phyloP scores from a whole-genome alignment of 2,797 vertebrate genomes.

The Coilia nasus region DNA sequence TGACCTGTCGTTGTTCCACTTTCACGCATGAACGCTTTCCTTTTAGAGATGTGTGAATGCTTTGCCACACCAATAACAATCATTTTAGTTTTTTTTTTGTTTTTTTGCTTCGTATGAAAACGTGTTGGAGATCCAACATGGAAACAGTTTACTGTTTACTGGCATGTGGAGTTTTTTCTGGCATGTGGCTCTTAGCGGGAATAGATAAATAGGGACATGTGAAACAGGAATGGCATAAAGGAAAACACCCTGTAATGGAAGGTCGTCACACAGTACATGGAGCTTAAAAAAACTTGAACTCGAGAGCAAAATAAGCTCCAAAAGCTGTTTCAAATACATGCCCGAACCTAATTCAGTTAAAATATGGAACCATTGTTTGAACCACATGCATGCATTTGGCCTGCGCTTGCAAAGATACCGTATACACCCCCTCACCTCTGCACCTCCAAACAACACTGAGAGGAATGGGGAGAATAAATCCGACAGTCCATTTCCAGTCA shows the following conservation, averaged over 20 bases:
- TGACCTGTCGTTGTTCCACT: conserved; percentile 16
- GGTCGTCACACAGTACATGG: background rate
- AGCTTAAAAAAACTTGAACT: background rate
- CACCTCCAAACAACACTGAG: background rate
- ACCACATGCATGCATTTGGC: conserved; percentile 16
- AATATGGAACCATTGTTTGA: conserved; percentile 6
- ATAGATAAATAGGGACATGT: background rate
- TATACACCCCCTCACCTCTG: background rate
- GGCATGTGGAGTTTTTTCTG: background rate
- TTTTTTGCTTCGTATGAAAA: background rate
- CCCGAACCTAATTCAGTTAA: conserved; percentile 5
- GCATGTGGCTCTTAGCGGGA: background rate
- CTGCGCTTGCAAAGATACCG: background rate
- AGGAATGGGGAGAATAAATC: background rate
- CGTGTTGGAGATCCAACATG: background rate
- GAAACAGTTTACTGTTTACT: background rate
- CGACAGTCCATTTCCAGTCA: background rate
- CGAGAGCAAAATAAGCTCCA: background rate
- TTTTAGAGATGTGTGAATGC: background rate
- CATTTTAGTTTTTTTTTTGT: background rate
- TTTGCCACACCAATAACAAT: background rate
- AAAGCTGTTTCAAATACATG: background rate
- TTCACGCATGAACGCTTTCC: background rate
- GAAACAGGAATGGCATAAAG: background rate
- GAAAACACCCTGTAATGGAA: background rate